Evolutionary conservation across 2,888 invertebrate genomes (phyloP), one percentile per base, ranked within the genome.

Genomic region (Proisotoma minuta): DNA sequence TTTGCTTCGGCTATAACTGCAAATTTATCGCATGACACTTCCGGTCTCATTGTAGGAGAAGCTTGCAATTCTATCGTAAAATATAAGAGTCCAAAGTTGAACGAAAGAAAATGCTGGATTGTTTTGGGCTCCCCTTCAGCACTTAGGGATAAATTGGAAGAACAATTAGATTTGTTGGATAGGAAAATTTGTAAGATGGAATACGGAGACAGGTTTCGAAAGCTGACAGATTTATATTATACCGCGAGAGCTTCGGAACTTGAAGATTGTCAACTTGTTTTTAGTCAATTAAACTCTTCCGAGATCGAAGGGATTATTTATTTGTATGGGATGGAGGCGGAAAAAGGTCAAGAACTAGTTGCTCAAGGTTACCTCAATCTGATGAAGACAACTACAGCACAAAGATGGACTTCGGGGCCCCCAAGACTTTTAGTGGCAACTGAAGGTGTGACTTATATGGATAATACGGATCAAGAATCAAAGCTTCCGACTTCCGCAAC

Each of bases 381-480:
- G 8, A 10, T 34, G 15, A 34, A 34, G 15, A 15, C 15, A 10
- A 10, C 15, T 8, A 15, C 34, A 34, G 15, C 34, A 8, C 8
- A 8, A 34, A 34, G 34, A 15, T n/a, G 18, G 54, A 20, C 12
- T 1, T 5, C 24, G 12, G 18, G 20, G 15, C 39, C 8, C 50
- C 61, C 60, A 18, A 60, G 18, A 20, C 12, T 61, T 5, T 18
- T 40, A 24, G 49, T 56, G 15, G 15, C 56, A 15, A 57, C 57
- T 1, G 29, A 57, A 18, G 62, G 57, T 4, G 28, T 50, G 1
- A n/a, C 22, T 34, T 4, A 10, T 20, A 34, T 39, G 1, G 12
- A 48, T 5, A 52, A 20, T 3, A 3, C 22, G n/a, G n/a, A n/a
- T 18, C 20, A 22, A 1, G 56, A 56, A 3, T 8, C 8, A 1